phyloP scores from a whole-genome alignment of 2,797 vertebrate species.

The Diplodus sargus region DNA sequence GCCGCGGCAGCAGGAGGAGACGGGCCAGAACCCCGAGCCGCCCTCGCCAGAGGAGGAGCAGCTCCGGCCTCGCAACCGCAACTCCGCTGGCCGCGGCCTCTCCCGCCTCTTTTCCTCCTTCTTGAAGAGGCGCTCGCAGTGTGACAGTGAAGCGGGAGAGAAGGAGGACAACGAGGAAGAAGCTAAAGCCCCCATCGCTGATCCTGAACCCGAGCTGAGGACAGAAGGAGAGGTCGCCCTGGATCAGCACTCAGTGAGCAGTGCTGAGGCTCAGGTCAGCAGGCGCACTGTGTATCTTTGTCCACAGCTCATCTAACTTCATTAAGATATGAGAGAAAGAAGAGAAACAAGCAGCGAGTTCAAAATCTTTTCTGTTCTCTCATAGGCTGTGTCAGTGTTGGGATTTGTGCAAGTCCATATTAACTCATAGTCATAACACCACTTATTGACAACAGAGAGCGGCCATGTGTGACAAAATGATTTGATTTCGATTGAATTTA shows the following conservation, averaged over 20 bases:
- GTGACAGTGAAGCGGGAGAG: slow-evolving; percentile 87
- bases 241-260: slow-evolving; percentile 95
- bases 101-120: slow-evolving; percentile 95
- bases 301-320: background rate
- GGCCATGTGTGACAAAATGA: too few species aligned
- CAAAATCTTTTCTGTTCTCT: too few species aligned
- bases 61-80: slow-evolving; percentile 84
- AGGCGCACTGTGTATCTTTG: background rate
- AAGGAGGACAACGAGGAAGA: slow-evolving; percentile 82
- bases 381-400: too few species aligned
- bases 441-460: too few species aligned
- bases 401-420: too few species aligned
- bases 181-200: slow-evolving; percentile 96
- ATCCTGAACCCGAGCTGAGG: slow-evolving; percentile 95
- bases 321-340: background rate
- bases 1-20: slow-evolving; percentile 82
- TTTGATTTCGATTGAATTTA: too few species aligned
- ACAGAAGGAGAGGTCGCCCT: slow-evolving; percentile 89
- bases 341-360: too few species aligned
- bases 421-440: too few species aligned
- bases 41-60: slow-evolving; percentile 85
- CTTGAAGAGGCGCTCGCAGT: slow-evolving; percentile 93
- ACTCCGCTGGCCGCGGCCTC: slow-evolving; percentile 88
- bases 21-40: slow-evolving; percentile 83
- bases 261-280: slow-evolving; percentile 93